These are phyloP conservation scores for Tricholauxania praeusta DNA, from an alignment of 2,888 invertebrate species.

Conservation along the genomic window DNA sequence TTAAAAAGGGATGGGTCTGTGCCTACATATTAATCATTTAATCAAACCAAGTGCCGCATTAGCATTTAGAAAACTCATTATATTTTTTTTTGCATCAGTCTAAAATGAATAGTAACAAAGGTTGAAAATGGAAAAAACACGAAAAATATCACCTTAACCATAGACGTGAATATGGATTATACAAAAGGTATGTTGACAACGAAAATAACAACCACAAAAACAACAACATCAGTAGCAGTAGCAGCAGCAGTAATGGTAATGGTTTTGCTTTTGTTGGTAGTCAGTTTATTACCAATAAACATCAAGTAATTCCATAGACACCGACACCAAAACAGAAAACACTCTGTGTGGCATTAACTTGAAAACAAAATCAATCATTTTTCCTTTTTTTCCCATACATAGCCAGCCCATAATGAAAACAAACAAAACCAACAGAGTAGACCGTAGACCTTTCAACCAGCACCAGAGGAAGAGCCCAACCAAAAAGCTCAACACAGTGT, in stretches of 20 bases:
- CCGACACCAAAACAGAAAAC: slow-evolving; percentile 3
- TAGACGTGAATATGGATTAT: slow-evolving; percentile 30
- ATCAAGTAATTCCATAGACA: slow-evolving; percentile 19
- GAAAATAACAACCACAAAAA: background rate
- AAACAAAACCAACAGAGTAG: no score
- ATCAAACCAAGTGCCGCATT: no score
- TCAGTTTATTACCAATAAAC: slow-evolving; percentile 30
- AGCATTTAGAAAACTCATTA: no score
- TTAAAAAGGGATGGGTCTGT: no score
- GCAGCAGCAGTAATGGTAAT: background rate
- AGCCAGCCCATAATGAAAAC: no score
- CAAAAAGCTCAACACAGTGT: no score
- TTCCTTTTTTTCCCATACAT: background rate
- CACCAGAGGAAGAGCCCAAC: no score
- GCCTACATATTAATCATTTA: no score
- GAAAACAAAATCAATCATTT: slow-evolving; percentile 24
- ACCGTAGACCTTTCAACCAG: no score
- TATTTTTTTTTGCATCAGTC: no score
- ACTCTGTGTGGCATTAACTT: slow-evolving; percentile 7
- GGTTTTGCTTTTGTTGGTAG: background rate
- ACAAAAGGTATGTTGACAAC: slow-evolving; percentile 10
- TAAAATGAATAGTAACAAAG: background rate
- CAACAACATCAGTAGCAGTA: slow-evolving; percentile 1
- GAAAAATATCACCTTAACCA: slow-evolving; percentile 6
- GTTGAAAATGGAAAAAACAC: background rate